Evolutionary conservation across 2,888 invertebrate species (phyloP), one percentile per base, ranked within the genome.

Genomic region (Tachina grossa): DNA sequence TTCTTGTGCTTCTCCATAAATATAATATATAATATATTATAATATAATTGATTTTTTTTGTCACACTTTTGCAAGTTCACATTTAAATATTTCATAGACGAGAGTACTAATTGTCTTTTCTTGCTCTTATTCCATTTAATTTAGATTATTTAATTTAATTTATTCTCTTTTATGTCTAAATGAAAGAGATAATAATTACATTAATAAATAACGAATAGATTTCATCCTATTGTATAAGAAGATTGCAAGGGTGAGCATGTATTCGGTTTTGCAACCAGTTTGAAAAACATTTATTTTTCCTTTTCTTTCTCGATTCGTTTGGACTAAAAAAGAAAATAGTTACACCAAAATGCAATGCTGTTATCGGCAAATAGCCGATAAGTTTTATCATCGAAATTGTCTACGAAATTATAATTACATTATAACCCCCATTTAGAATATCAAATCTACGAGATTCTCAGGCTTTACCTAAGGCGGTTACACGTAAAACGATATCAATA

Each of bases 131-230:
- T 83, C 8, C 14, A 72, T 71, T 83, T 59, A n/a, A 65, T 22
- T 72, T 9, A 51, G 5, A 31, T 69, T 75, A 49, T 69, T 72
- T 39, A 11, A 55, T 77, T 74, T 68, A 49, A 65, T 51, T 65
- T 71, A 45, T n/a, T 68, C 9, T 68, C 19, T 39, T 78, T 66
- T 65, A 22, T 71, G 19, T 47, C 39, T 19, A 41, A 63, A 71
- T 55, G 31, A 2, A 41, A 63, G 69, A 79, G 16, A 61, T 31
- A 61, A 53, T 75, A 75, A 81, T 68, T 75, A 68, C 47, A 81
- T 81, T 75, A 75, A 75, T 81, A 74, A 69, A 76, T 71, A 76
- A 71, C 13, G 31, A 82, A 76, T 49, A 69, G 53, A 61, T 76
- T 82, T 76, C 51, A 14, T 79, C n/a, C 9, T n/a, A 79, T 72